Percentiles rank a stretch among this genome's conserved stretches.
These are phyloP conservation scores for Agonopterix heracliana DNA, from an alignment of 2,888 invertebrate genomes.

Conservation along the genomic window DNA sequence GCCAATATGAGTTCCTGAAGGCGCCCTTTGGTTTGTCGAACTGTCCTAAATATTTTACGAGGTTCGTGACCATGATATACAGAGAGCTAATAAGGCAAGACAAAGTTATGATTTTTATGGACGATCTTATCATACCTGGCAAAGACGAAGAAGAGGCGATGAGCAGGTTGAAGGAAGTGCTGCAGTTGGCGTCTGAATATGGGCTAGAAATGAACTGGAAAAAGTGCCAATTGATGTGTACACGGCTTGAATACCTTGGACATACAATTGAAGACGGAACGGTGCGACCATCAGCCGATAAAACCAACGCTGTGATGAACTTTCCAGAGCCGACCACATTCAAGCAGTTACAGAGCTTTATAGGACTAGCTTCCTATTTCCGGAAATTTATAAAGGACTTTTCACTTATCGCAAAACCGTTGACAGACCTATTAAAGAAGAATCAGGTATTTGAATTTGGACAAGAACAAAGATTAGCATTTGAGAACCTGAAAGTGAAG, in stretches of 20 bases:
- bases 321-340: constrained; percentile 16
- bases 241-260: too few species aligned
- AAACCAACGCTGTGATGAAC: too few species aligned
- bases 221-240: constrained; percentile 7
- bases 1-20: constrained; percentile 13
- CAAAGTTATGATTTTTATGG: constrained; percentile 22
- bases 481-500: constrained; percentile 4
- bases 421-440: constrained; percentile 15
- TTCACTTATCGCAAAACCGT: constrained; percentile 20
- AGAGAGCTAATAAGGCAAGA: too few species aligned
- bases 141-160: constrained; percentile 12
- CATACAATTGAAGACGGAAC: constrained; percentile 6
- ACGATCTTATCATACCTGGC: constrained; percentile 16
- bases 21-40: constrained; percentile 18
- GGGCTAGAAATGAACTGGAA: constrained; percentile 19
- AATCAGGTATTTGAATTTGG: background rate
- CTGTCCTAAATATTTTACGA: constrained; percentile 15
- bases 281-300: constrained; percentile 13
- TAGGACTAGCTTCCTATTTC: too few species aligned
- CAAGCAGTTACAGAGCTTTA: constrained; percentile 19
- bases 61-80: constrained; percentile 18
- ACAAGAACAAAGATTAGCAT: constrained; percentile 1
- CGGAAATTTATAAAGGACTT: constrained; percentile 20
- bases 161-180: constrained; percentile 7
- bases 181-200: constrained; percentile 15